Conservation (phyloP, 30 jellyfish, hydroid and myxozoan species). For the Euphysa ruthae region DNA sequence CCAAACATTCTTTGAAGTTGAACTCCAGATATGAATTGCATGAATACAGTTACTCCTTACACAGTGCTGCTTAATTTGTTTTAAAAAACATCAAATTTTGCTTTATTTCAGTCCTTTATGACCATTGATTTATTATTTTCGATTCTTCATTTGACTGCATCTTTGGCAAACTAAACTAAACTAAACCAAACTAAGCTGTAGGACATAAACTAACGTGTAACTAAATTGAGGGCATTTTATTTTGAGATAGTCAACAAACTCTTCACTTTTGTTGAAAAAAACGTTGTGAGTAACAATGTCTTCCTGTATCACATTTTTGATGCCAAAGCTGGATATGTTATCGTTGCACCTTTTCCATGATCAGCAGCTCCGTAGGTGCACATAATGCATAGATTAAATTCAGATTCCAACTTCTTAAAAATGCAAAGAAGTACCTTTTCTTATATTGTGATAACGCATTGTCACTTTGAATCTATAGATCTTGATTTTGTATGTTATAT, state of each 20-base stretch:
- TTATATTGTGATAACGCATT: conserved; percentile 20
- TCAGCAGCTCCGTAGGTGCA: conserved; percentile 30
- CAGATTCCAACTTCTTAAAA: conserved; percentile 8
- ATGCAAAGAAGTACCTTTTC: conserved; percentile 7
- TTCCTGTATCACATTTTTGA: conserved; percentile 16
- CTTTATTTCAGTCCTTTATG: conserved; percentile 13
- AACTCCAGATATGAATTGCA: conserved; percentile 25
- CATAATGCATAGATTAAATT: conserved; percentile 14
- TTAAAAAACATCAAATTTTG: conserved; percentile 2
- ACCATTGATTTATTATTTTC: conserved; percentile 2
- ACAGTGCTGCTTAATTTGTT: conserved; percentile 3
- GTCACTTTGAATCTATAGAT: conserved; percentile 23
- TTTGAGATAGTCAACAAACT: conserved; percentile 19
- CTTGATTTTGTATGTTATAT: conserved; percentile 18
- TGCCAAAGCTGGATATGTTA: conserved; percentile 24
- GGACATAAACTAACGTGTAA: conserved; percentile 7
- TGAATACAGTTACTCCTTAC: conserved; percentile 30
- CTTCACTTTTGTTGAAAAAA: conserved; percentile 22
- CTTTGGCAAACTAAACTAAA: conserved; percentile 16
- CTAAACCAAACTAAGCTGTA: too few species aligned
- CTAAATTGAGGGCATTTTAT: conserved; percentile 27
- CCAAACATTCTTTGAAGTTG: conserved; percentile 33
- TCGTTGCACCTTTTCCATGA: conserved; percentile 28
- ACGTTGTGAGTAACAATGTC: conserved; percentile 29
- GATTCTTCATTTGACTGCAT: conserved; percentile 2